These are phyloP conservation scores for Nemurella pictetii DNA, from an alignment of 2,888 invertebrate genomes.

Conservation along the genomic window DNA sequence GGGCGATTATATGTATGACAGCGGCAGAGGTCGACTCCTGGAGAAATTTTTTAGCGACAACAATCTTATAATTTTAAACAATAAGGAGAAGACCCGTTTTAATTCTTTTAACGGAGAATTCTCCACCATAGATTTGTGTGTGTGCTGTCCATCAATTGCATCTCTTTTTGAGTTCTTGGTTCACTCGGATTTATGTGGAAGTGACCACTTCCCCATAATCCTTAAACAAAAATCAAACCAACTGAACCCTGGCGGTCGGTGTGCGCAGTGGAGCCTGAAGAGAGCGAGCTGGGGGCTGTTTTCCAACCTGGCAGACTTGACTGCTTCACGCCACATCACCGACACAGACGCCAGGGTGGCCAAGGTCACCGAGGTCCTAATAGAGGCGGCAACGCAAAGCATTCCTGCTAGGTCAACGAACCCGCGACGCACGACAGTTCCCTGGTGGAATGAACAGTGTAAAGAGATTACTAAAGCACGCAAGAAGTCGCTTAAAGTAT, in stretches of 20 bases:
- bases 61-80: no score
- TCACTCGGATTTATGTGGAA: no score
- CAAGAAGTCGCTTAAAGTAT: neutral
- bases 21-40: neutral
- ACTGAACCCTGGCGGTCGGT: no score
- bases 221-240: no score
- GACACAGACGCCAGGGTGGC: no score
- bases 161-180: neutral
- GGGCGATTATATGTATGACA: no score
- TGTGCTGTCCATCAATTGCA: neutral
- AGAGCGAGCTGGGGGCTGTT: no score
- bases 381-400: neutral
- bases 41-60: neutral
- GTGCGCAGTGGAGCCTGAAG: no score
- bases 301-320: no score
- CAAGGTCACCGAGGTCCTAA: no score
- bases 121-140: neutral
- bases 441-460: slow-evolving; percentile 21
- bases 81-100: neutral
- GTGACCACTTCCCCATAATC: neutral
- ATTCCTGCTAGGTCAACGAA: neutral
- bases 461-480: neutral
- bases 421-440: no score
- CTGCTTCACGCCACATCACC: no score
- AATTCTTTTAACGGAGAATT: neutral